Base-by-base conservation (phyloP, 2,888 invertebrate genomes). In the Dyspetes luteomarginatus region DNA sequence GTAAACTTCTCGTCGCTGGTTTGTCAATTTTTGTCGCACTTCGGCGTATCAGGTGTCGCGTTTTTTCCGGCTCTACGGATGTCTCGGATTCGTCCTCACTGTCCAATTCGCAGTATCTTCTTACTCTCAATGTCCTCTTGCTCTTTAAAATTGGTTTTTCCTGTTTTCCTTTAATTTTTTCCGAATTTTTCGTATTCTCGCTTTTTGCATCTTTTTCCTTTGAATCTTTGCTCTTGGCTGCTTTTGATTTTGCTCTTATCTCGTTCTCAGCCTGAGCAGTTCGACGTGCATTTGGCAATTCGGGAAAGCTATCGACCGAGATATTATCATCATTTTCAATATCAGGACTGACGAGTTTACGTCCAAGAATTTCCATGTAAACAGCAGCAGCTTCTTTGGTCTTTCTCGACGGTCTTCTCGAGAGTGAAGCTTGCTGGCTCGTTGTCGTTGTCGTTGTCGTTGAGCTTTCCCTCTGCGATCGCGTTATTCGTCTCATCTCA, bases 351-450 rank as follows among this genome's bases (percentile, higher is more conserved):
- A 94, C 94, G 65, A 96, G 92, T 88, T 95, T 95, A 84, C 95
- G 94, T 2, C 95, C 95, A 60, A 96, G 93, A 82, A 96, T 94
- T 87, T 96, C 96, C 95, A 96, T 95, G 84, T 95, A 96, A 71
- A 95, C 94, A 4, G 95, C 94, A 0, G 96, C 96, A 24, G 95
- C 95, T 91, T 96, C 95, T 90, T 96, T 96, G 0, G 96, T 96
- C 90, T 95, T 96, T 41, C 96, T 93, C 7, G 94, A 93, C 0
- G 95, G 95, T 48, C 95, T 89, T 78, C 90, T 89, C 3, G 89
- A 73, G 24, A 71, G 24, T 22, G 15, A 30, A 1, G 68, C 12
- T 9, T 9, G 43, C 62, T n/a, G 7, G 52, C n/a, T 50, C 28
- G 58, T 28, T 55, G 19, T 55, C 56, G 9, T 79, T n/a, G n/a